phyloP scores from a whole-genome alignment of 2,888 invertebrate species.

The Eremobia ochroleuca region DNA sequence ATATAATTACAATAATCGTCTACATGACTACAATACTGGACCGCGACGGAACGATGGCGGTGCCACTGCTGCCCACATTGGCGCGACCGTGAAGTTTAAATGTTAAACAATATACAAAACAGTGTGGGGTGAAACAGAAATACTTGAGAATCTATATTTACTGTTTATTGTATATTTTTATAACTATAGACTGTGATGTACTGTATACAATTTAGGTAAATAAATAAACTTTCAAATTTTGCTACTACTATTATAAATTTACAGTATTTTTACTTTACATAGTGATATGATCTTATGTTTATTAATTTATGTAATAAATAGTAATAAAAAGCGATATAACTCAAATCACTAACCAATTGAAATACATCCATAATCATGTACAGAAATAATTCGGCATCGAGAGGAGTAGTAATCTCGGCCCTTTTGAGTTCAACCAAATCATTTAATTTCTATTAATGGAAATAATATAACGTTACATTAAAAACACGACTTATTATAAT shows the following conservation, averaged over 20 bases:
- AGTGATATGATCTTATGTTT: slow-evolving; percentile 81
- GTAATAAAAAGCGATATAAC: slow-evolving; percentile 70
- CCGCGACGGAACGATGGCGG: slow-evolving; percentile 12
- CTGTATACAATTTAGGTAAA: slow-evolving; percentile 69
- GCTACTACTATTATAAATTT: slow-evolving; percentile 73
- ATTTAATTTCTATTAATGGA: slow-evolving; percentile 38
- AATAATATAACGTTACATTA: slow-evolving; percentile 40
- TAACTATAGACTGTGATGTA: slow-evolving; percentile 76
- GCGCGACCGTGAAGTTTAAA: slow-evolving; percentile 44
- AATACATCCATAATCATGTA: slow-evolving; percentile 65
- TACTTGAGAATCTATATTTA: slow-evolving; percentile 51
- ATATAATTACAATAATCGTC: slow-evolving; percentile 84
- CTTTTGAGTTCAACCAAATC: slow-evolving; percentile 50
- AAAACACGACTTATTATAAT: slow-evolving; percentile 29
- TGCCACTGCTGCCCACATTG: neutral
- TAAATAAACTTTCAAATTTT: slow-evolving; percentile 73
- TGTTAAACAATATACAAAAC: slow-evolving; percentile 55
- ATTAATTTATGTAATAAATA: slow-evolving; percentile 71
- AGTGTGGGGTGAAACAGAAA: slow-evolving; percentile 58
- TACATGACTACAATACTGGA: slow-evolving; percentile 70
- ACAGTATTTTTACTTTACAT: slow-evolving; percentile 72
- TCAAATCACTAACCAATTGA: slow-evolving; percentile 76
- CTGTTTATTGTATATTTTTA: slow-evolving; percentile 58
- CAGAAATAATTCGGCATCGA: slow-evolving; percentile 81
- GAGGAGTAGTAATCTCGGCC: slow-evolving; percentile 75